A percentile compares a stretch with the other conserved stretches of the same genome.
Conservation (phyloP, 2,113 vertebrate species). For the Chauna torquata region DNA sequence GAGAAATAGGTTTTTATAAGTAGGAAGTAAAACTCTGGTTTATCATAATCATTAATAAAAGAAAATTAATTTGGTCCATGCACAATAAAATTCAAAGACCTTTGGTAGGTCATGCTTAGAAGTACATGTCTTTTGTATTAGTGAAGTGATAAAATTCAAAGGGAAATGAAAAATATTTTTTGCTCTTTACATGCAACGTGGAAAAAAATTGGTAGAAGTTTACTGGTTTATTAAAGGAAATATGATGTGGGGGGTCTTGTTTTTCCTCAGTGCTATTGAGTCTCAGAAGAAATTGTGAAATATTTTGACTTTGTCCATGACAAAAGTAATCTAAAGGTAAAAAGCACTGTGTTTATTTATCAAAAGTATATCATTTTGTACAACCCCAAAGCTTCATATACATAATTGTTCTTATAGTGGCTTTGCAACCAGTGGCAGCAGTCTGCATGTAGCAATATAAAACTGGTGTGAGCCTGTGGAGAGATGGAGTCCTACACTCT, state of each 20-base stretch:
- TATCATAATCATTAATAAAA: constrained; percentile 55
- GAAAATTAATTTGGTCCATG: constrained; percentile 35
- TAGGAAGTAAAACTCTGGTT: background rate
- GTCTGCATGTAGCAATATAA: fast-evolving
- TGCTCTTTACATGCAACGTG: background rate
- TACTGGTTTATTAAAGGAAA: background rate
- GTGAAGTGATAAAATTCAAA: constrained; percentile 38
- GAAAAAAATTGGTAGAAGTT: background rate
- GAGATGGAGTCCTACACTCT: fast-evolving
- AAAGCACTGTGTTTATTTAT: background rate
- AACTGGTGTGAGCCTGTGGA: fast-evolving
- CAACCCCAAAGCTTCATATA: background rate
- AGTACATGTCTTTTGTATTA: constrained; percentile 42
- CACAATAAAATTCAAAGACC: background rate
- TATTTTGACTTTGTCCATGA: background rate
- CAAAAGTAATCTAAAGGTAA: background rate
- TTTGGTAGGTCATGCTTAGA: constrained; percentile 49
- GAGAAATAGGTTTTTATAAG: constrained; percentile 2
- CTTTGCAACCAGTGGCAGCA: background rate
- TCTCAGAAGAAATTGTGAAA: background rate
- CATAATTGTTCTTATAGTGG: background rate
- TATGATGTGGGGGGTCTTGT: background rate
- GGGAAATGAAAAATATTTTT: constrained; percentile 26
- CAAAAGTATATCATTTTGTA: background rate
- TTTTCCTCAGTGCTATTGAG: background rate